These are phyloP conservation scores for Etheostoma cragini DNA, from an alignment of 2,113 vertebrate genomes.

Conservation along the genomic window DNA sequence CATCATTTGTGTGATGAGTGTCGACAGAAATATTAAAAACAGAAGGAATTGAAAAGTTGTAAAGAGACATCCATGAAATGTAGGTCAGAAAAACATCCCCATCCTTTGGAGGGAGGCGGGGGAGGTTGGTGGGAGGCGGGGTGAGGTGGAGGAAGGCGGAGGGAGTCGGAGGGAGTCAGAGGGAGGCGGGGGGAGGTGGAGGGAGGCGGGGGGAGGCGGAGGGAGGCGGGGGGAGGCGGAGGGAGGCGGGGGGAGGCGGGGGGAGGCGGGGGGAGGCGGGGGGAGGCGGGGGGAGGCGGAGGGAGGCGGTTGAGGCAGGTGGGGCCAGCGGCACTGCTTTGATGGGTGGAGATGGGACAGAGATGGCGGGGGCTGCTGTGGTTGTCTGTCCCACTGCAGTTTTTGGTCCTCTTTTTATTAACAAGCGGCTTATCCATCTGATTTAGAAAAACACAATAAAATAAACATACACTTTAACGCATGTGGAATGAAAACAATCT, in stretches of 20 bases:
- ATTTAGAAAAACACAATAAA: neutral
- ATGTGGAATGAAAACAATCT: neutral
- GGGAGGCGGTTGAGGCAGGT: neutral
- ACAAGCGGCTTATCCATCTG: neutral
- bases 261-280: conserved; percentile 25
- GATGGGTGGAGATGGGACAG: conserved; percentile 27
- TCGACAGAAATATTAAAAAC: conserved; percentile 19
- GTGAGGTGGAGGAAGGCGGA: neutral
- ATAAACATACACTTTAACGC: neutral
- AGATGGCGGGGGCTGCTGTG: neutral
- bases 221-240: conserved; percentile 2
- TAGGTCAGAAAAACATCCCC: conserved; percentile 82
- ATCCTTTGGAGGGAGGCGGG: conserved; percentile 23
- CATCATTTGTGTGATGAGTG: neutral
- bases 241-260: neutral
- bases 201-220: neutral
- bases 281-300: conserved; percentile 1
- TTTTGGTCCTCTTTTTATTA: neutral
- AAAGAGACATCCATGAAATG: conserved; percentile 57
- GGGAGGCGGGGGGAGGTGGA: conserved; percentile 1
- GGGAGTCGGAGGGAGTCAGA: neutral
- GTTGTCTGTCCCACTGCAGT: neutral
- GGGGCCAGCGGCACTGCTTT: conserved; percentile 35
- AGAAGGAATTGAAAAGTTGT: neutral
- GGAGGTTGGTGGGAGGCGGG: neutral